phyloP scores from a whole-genome alignment of 1,140 invertebrate genomes.

The Aradophagus sp. region DNA sequence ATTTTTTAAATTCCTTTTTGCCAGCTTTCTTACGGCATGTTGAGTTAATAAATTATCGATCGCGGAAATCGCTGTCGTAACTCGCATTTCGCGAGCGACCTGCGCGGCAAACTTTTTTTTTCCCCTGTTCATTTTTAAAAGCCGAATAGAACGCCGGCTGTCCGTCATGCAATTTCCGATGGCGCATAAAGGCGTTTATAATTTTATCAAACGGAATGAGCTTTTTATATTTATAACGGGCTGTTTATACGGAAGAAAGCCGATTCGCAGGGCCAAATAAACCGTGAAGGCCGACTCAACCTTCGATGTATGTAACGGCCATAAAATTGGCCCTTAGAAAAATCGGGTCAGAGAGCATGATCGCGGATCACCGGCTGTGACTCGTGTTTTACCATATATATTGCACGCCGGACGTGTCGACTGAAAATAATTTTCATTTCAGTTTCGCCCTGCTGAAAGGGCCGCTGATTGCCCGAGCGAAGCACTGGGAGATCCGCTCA shows the following conservation, averaged over 20 bases:
- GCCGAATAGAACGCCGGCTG: slow-evolving; percentile 11
- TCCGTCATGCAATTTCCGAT: slow-evolving; percentile 46
- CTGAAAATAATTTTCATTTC: no score
- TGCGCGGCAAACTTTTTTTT: slow-evolving; percentile 1
- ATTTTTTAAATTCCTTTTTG: background rate
- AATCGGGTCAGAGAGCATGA: slow-evolving; percentile 56
- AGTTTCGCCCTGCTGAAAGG: no score
- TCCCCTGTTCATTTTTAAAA: slow-evolving; percentile 1
- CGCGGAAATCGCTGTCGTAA: no score
- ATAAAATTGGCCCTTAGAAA: slow-evolving; percentile 56
- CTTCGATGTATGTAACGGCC: slow-evolving; percentile 44
- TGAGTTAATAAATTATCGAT: no score
- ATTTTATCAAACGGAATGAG: slow-evolving; percentile 52
- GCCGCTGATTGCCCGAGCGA: no score
- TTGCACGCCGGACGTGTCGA: no score
- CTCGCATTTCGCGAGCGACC: no score
- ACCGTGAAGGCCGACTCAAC: slow-evolving; percentile 50
- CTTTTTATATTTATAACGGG: slow-evolving; percentile 49
- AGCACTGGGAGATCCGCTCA: no score
- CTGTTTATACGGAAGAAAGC: slow-evolving; percentile 46
- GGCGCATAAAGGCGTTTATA: slow-evolving; percentile 50
- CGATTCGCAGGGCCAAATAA: slow-evolving; percentile 37
- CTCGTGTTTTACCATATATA: slow-evolving; percentile 43
- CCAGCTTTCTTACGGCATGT: no score
- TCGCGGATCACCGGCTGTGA: slow-evolving; percentile 39